Evolutionary conservation across 2,113 vertebrate genomes (phyloP), one percentile per base, ranked within the genome.

Genomic region (Leptobrachium leishanense): DNA sequence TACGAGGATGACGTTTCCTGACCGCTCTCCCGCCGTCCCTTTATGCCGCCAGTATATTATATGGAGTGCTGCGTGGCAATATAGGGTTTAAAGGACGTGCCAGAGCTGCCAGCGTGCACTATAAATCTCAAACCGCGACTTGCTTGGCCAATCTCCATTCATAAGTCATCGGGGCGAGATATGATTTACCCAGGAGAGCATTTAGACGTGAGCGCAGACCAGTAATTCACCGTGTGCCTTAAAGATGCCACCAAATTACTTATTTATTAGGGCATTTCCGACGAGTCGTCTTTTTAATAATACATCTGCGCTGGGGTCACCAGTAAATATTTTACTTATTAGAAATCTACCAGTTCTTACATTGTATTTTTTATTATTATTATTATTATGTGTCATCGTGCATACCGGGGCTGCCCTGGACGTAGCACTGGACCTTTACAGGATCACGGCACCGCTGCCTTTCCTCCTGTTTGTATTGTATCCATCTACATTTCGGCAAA

Each of bases 311-410:
- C 77, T 85, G 68, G 89, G 86, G 85, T 86, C 88, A 82, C 85
- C 85, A 43, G 88, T 88, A 89, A 91, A 90, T 90, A 84, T 87
- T 90, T 91, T 85, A 89, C 85, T 89, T 84, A 67, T 84, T 81
- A 85, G 69, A 84, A 85, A 84, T 73, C 40, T 31, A 31, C 20
- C 20, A 31, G 20, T 31, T 31, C 20, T 31, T 31, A 31, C 20
- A 31, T 31, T 31, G 20, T 31, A 31, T 31, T 31, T 31, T 31
- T 31, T 31, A 31, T 31, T 31, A 31, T 31, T 31, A 31, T 31
- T 31, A 31, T 31, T 31, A 31, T 31, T 31, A 31, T 31, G 20
- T 31, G 20, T 31, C 20, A 31, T 31, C 1, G 20, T 31, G 20
- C 20, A 31, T 1, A 31, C 20, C 20, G 20, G 20, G 20, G 20